phyloP scores from a whole-genome alignment of 2,888 invertebrate species.

The Epistrophe grossulariae region DNA sequence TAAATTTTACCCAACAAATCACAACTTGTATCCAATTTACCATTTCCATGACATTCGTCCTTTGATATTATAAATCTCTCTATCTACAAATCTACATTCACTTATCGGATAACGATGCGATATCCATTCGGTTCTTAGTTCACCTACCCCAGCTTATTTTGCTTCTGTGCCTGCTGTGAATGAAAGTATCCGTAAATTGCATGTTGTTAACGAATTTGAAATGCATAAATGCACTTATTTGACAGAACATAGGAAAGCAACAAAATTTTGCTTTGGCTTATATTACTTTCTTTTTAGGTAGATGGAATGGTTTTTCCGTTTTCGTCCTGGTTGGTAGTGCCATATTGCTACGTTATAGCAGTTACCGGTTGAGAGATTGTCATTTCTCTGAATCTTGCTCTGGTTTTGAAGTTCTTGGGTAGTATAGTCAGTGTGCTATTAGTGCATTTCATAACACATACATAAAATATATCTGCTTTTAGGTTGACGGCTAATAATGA shows the following conservation, averaged over 20 bases:
- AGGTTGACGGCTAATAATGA: constrained; percentile 14
- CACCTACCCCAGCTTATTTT: not conserved
- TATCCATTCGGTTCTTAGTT: not conserved
- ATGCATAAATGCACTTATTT: constrained; percentile 53
- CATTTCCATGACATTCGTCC: constrained; percentile 8
- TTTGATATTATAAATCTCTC: constrained; percentile 4
- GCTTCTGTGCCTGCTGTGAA: constrained; percentile 31
- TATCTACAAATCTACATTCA: not conserved
- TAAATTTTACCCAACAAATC: not conserved
- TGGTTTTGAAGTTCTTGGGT: not conserved
- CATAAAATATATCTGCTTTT: not conserved
- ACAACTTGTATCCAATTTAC: not conserved
- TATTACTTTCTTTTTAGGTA: not conserved
- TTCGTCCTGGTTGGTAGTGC: not conserved
- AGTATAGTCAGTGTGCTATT: not conserved
- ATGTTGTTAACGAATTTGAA: constrained; percentile 50
- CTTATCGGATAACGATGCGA: constrained; percentile 1
- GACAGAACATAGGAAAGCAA: constrained; percentile 38
- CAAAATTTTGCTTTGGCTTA: not conserved
- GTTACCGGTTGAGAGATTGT: not conserved
- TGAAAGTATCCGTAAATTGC: constrained; percentile 51
- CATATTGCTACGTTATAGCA: constrained; percentile 19
- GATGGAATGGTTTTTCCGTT: not conserved
- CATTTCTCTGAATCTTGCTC: not conserved
- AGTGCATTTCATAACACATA: not conserved